Conservation (phyloP, 2,113 vertebrate species). For the Hyperopisus bebe region DNA sequence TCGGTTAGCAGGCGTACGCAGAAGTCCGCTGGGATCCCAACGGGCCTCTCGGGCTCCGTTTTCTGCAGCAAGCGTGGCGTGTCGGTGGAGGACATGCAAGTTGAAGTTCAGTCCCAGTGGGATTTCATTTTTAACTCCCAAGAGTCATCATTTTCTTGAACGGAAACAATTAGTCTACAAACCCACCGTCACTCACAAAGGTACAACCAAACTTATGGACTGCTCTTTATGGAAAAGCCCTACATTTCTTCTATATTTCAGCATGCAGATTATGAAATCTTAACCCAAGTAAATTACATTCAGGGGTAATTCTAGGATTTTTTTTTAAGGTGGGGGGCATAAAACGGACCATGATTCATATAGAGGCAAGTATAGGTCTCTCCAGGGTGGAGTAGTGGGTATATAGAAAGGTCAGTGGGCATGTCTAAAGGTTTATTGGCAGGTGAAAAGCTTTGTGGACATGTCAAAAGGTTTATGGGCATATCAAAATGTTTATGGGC, state of each 20-base stretch:
- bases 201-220: background rate
- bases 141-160: background rate
- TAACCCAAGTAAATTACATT: background rate
- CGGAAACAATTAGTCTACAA: background rate
- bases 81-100: background rate
- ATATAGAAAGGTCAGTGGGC: background rate
- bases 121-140: background rate
- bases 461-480: too few relatives aligned
- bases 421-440: background rate
- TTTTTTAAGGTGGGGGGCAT: background rate
- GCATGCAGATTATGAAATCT: background rate
- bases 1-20: background rate
- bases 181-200: background rate
- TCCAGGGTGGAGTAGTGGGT: background rate
- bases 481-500: too few relatives aligned
- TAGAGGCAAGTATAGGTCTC: background rate
- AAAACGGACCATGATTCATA: background rate
- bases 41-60: background rate
- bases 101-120: background rate
- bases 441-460: background rate
- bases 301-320: background rate
- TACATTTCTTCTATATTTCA: background rate
- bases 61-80: background rate
- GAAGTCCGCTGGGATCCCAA: background rate
- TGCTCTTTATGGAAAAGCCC: background rate